Evolutionary conservation across 2,888 invertebrate species (phyloP), one percentile per base, ranked within the genome.

Genomic region (Drosophila kanekoi): DNA sequence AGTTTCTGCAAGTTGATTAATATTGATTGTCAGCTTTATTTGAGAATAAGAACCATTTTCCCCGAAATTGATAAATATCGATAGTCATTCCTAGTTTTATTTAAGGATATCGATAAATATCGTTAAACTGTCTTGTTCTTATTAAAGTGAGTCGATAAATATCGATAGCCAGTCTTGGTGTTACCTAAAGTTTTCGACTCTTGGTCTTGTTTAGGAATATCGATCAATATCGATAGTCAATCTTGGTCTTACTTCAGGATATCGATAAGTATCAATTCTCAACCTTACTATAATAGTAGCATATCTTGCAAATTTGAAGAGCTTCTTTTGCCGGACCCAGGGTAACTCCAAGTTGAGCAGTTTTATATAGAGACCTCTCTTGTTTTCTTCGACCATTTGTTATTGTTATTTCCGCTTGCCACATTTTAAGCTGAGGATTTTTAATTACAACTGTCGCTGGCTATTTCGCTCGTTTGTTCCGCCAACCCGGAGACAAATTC

Each of bases 401-500:
- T 54, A 44, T 54, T 62, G 59, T 60, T 64, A 40, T 48, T 43
- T 37, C 52, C 47, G 43, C 57, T 44, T 56, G 52, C 48, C 57
- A 61, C 61, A 54, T 44, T 64, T 56, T 28, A 20, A 61, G 51
- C 49, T 60, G 80, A 58, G 58, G 81, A 68, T 64, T 84, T 84
- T 84, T 84, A 86, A 88, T 84, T 84, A 88, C 89, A 66, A 70
- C 54, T 72, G 77, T 73, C 60, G 53, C 68, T 49, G 61, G 60
- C 41, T 52, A 23, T 60, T 48, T 37, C 14, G 49, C 48, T 58
- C 57, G 63, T 44, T 58, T 38, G 44, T 58, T 10, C 41, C 33
- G 37, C 9, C 38, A 43, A 48, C 32, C 48, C 16, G 57, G 71
- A 63, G 83, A 88, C 88, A 88, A 86, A 86, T 88, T 80, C 76